Base-by-base conservation (phyloP, 2,797 vertebrate genomes). In the Smutsia temminckii region DNA sequence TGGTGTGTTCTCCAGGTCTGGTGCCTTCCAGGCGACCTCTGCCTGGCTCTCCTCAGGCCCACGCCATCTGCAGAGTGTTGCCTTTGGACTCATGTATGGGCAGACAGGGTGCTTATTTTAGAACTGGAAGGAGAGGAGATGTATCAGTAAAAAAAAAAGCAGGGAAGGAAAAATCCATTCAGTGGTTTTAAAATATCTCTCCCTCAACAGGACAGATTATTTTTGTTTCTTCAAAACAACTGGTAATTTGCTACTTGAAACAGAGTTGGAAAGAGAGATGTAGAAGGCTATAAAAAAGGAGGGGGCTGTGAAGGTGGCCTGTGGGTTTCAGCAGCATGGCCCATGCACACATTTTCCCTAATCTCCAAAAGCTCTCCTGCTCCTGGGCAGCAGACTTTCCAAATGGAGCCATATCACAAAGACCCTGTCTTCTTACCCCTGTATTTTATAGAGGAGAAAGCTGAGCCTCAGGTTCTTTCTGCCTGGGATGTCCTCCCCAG, bases 1-100 rank as follows among this genome's bases (percentile, higher is more conserved):
- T 8, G 34, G 59, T 71, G 16, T n/a, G 7, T 85, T 92, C 96
- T 92, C 71, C 59, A 64, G 93, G 75, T 86, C 91, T 61, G 23
- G 89, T 96, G 92, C 96, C 88, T 97, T 97, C 98, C 92, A 90
- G 34, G 68, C 6, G 91, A 96, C 95, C 97, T 84, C 93, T 1
- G 64, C 59, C 88, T 96, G 93, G 68, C 96, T 95, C 77, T 94
- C 75, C 89, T 59, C 46, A 85, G 75, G 80, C 83, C 91, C 77
- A 6, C 93, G 90, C 84, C 97, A 95, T 97, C 98, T 98, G 96
- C 77, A 49, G 97, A 84, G 72, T 98, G 97, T 98, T 98, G 95
- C 97, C 97, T 97, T 98, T 98, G 98, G 98, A 97, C 97, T 97
- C 80, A 86, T 92, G 93, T 80, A 91, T 97, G 97, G 95, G 98